Conservation (phyloP, 2,797 vertebrate species). For the Parauchenoglanis punctatus region DNA sequence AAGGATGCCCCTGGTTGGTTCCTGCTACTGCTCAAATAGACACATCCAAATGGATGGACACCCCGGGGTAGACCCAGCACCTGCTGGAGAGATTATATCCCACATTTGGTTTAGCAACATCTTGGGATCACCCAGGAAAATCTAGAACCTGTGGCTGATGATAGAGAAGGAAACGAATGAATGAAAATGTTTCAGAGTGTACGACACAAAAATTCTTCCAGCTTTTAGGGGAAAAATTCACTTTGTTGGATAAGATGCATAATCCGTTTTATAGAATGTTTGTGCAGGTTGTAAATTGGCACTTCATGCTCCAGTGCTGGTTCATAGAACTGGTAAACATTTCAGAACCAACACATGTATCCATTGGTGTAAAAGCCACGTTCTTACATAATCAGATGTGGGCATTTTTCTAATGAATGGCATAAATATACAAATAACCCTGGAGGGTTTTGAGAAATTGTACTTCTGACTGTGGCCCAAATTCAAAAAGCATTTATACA, state of each 20-base stretch:
- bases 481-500: neutral
- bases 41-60: neutral
- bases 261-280: neutral
- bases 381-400: neutral
- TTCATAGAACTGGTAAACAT: neutral
- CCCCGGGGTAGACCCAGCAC: neutral
- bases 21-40: neutral
- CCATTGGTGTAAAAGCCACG: neutral
- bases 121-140: neutral
- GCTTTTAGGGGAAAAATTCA: neutral
- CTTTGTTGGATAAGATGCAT: neutral
- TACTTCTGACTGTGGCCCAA: neutral
- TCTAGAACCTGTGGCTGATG: neutral
- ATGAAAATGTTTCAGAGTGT: neutral
- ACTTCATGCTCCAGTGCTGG: neutral
- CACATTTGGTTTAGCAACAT: neutral
- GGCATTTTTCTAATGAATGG: neutral
- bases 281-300: neutral
- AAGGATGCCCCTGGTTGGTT: neutral
- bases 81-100: neutral
- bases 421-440: constrained; percentile 4
- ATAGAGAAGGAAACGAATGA: neutral
- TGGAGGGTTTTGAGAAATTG: neutral
- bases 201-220: no score
- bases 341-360: neutral